Evolutionary conservation across 2,888 invertebrate species (phyloP), one percentile per base, ranked within the genome.

Genomic region (Caenorhabditis macrosperma): DNA sequence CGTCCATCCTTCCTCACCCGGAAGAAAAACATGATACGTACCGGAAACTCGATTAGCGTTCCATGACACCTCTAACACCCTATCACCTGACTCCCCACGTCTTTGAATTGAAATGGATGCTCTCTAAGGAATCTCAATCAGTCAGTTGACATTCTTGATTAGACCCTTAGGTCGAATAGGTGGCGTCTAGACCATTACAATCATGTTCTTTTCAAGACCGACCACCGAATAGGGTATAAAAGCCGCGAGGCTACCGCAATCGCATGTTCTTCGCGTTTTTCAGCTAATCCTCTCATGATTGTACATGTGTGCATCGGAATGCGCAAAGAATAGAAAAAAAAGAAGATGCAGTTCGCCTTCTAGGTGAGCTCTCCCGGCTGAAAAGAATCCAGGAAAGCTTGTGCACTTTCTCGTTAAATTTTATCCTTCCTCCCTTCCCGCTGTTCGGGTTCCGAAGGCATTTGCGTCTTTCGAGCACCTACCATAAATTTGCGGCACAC

Each of bases 401-500:
- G 52, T 63, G 54, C 54, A 61, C 71, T 61, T 55, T 61, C 61
- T 71, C 54, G 61, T 72, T 38, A 63, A 69, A 72, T 33, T 71
- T 61, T 46, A 22, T 41, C 28, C 9, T 10, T 35, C 48, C 48
- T 10, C 28, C 26, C 60, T 12, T 30, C 22, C 12, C 15, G n/a
- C 33, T 64, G n/a, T n/a, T n/a, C n/a, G n/a, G n/a, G n/a, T n/a
- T n/a, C n/a, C n/a, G n/a, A n/a, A 57, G 61, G 35, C 72, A 64
- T 64, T 64, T 57, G 48, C 55, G 64, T 57, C 57, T 59, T 74
- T 66, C 63, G 54, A 61, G 54, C 64, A 64, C 64, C 74, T 64
- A 64, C 57, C 30, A 74, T 72, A 72, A 72, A 72, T 72, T 72
- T 57, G 72, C 69, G 60, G 44, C 44, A 35, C 35, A 33, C 57